Evolutionary conservation across 2,113 vertebrate genomes (phyloP), one percentile per base, ranked within the genome.

Genomic region (Rattus rattus): DNA sequence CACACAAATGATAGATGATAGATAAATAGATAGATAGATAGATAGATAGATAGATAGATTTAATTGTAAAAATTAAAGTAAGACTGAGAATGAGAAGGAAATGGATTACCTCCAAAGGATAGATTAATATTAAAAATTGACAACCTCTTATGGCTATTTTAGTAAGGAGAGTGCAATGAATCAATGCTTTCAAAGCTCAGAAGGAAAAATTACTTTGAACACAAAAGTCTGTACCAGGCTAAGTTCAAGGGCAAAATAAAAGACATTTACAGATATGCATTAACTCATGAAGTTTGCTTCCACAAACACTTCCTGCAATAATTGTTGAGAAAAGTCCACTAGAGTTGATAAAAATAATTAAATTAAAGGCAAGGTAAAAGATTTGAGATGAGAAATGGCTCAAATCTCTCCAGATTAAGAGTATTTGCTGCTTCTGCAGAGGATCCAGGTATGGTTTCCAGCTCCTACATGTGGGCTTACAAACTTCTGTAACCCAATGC

Each of bases 181-280:
- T 94, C 75, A 76, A 36, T 39, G 26, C 24, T 90, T 90, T 92
- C 49, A 79, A 84, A 95, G 20, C 83, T 91, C 69, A 92, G 11
- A 80, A 88, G 49, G 22, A 94, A 95, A 92, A 77, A 90, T 79
- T 12, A 91, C 86, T 90, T 84, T 92, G 7, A 92, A 72, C 5
- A 8, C 5, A 61, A 20, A 47, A 49, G 67, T 83, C 84, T 84
- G 30, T 47, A 79, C 5, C 47, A 69, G 88, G 36, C 39, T 54
- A 92, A 92, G 26, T 72, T 83, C 75, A 95, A 96, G 52, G 33
- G 20, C 79, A 94, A 96, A 87, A 76, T 80, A 94, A 88, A 95
- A 87, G 28, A 54, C 22, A 87, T 83, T 92, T 90, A 79, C 33
- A 88, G 76, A 80, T 24, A 85, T n/a, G 7, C 16, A 77, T 84